A percentile compares a stretch with the other conserved stretches of the same genome.
phyloP scores from a whole-genome alignment of 2,888 invertebrate genomes.

The Danaus chrysippus region DNA sequence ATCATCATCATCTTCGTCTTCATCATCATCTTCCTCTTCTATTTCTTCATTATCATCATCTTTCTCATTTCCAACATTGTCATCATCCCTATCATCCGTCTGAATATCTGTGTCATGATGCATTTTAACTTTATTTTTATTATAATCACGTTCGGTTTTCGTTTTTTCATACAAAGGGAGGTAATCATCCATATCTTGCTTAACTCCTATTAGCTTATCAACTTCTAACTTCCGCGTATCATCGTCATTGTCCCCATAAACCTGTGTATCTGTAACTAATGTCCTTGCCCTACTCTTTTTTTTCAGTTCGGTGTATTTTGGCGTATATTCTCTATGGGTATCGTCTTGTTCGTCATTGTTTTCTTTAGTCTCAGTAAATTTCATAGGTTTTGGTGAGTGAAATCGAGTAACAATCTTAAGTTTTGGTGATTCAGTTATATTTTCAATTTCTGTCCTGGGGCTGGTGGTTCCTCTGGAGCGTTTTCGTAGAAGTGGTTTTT shows the following conservation, averaged over 20 bases:
- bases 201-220: slow-evolving; percentile 61
- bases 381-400: slow-evolving; percentile 42
- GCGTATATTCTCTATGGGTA: slow-evolving; percentile 30
- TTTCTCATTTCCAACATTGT: slow-evolving; percentile 36
- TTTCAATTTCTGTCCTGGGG: slow-evolving; percentile 37
- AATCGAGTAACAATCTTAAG: slow-evolving; percentile 59
- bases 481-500: slow-evolving; percentile 46
- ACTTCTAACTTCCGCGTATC: slow-evolving; percentile 60
- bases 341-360: slow-evolving; percentile 3
- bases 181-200: slow-evolving; percentile 63
- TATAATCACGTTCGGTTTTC: slow-evolving; percentile 28
- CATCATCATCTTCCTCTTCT: slow-evolving; percentile 36
- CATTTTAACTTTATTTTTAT: slow-evolving; percentile 20
- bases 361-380: slow-evolving; percentile 19
- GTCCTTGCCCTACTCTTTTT: slow-evolving; percentile 65
- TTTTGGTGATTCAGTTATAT: slow-evolving; percentile 37
- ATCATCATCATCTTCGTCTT: slow-evolving; percentile 38
- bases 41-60: slow-evolving; percentile 37
- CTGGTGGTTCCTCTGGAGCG: slow-evolving; percentile 36
- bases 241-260: slow-evolving; percentile 59
- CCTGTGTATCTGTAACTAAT: slow-evolving; percentile 66
- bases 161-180: slow-evolving; percentile 61
- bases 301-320: slow-evolving; percentile 65
- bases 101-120: slow-evolving; percentile 34
- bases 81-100: slow-evolving; percentile 33